phyloP scores from a whole-genome alignment of 2,797 vertebrate genomes.

The Megalops cyprinoides region DNA sequence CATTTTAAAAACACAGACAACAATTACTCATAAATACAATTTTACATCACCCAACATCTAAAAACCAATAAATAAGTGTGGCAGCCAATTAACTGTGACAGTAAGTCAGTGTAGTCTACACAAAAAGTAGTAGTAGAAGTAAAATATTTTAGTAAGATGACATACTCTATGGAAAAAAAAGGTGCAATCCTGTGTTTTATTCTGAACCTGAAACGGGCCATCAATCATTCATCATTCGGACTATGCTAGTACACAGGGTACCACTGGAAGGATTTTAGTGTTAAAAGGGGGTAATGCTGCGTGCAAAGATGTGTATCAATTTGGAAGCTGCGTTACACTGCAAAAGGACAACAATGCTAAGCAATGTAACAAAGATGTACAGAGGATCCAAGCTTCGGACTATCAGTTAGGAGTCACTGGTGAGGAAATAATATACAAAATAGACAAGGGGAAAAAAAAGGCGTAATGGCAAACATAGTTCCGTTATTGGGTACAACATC shows the following conservation, averaged over 20 bases:
- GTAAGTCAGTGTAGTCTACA: constrained; percentile 1
- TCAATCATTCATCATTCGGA: neutral
- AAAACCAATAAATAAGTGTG: neutral
- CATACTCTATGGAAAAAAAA: neutral
- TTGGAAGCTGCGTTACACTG: neutral
- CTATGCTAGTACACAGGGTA: neutral
- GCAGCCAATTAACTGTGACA: neutral
- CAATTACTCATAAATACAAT: constrained; percentile 3
- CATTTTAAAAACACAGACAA: neutral
- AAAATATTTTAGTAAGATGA: neutral
- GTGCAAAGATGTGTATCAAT: neutral
- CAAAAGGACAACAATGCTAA: neutral
- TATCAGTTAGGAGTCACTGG: neutral
- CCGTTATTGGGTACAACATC: neutral
- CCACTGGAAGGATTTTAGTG: neutral
- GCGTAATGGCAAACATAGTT: neutral
- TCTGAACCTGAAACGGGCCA: too few species aligned
- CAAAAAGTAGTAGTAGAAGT: neutral
- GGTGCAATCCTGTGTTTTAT: too few species aligned
- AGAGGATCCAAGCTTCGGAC: neutral
- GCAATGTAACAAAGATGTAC: neutral
- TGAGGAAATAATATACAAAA: neutral
- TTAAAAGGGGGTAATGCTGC: neutral
- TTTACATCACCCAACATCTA: neutral
- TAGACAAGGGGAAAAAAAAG: neutral